Percentiles rank a stretch among this genome's conserved stretches.
These are phyloP conservation scores for Brevimyrus niger DNA, from an alignment of 2,113 vertebrate genomes.

Conservation along the genomic window DNA sequence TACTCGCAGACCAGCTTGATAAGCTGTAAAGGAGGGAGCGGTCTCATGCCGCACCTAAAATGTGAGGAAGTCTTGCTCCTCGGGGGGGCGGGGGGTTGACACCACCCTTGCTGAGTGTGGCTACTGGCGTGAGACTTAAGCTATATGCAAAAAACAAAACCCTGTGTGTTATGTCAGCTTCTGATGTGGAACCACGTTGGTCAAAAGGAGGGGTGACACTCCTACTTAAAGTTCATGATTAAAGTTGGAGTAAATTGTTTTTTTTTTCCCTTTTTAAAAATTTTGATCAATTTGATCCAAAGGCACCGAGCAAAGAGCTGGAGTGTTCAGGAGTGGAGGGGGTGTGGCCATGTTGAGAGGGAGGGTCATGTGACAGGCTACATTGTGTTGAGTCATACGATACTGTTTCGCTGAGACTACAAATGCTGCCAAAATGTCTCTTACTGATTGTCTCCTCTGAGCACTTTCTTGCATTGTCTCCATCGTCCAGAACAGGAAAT, in stretches of 20 bases:
- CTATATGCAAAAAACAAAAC: neutral
- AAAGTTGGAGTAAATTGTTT: neutral
- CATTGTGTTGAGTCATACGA: neutral
- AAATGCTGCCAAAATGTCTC: neutral
- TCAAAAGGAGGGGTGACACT: neutral
- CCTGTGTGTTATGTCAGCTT: neutral
- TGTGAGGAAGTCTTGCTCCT: constrained; percentile 20
- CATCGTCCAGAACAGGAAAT: neutral
- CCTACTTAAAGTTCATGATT: neutral
- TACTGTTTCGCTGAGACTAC: neutral
- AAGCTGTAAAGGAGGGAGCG: neutral
- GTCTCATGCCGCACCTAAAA: neutral
- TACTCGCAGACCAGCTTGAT: neutral
- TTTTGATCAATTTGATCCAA: neutral
- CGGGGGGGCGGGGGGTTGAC: neutral
- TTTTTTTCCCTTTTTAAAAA: neutral
- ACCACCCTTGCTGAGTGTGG: neutral
- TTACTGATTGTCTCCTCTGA: neutral
- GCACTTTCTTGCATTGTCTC: neutral
- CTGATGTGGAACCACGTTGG: neutral
- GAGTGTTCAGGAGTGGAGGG: neutral
- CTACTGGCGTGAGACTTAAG: neutral
- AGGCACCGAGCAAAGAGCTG: neutral
- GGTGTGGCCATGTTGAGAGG: neutral
- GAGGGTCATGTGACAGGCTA: neutral